Evolutionary conservation across 2,113 vertebrate species (phyloP), one percentile per base, ranked within the genome.

Genomic region (Haemorhous mexicanus): DNA sequence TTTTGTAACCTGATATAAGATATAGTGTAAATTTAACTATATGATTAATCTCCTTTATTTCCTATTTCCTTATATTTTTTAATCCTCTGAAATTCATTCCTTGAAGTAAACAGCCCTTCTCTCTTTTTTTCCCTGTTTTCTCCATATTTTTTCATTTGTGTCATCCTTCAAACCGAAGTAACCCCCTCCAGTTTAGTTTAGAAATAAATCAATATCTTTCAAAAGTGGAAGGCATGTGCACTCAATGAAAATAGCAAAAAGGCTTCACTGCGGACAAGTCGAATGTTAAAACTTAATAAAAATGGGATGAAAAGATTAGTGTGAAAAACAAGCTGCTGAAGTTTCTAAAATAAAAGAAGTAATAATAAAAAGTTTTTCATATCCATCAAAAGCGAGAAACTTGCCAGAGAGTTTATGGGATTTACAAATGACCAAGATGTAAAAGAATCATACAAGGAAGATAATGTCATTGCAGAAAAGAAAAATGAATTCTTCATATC

Each of bases 361-460:
- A 95, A 89, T 91, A 93, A 93, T 74, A 90, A 87, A 92, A 92
- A 93, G 59, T 94, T 96, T 89, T 92, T 84, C 64, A 84, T 91
- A 95, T 95, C 94, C 47, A 92, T 94, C 91, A 92, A 94, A 87
- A 77, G 50, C 56, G 87, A 91, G 74, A 93, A 93, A 78, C 68
- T 95, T 96, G 87, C 64, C 64, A 89, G 20, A 84, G 61, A 87
- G 73, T 89, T 95, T 95, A 95, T 91, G 64, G 86, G 86, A 84
- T 96, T 95, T 95, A 94, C 89, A 96, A 96, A 96, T 95, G 91
- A 91, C 86, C 80, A 92, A 95, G 89, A 92, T 92, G 93, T 94
- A 92, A 80, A 95, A 90, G 63, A 95, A 95, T 83, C 79, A 70
- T 86, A 92, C 93, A 90, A 89, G 63, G 28, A 81, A 95, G 94